These are phyloP conservation scores for Andricus grossulariae DNA, from an alignment of 1,140 invertebrate species.

Conservation along the genomic window DNA sequence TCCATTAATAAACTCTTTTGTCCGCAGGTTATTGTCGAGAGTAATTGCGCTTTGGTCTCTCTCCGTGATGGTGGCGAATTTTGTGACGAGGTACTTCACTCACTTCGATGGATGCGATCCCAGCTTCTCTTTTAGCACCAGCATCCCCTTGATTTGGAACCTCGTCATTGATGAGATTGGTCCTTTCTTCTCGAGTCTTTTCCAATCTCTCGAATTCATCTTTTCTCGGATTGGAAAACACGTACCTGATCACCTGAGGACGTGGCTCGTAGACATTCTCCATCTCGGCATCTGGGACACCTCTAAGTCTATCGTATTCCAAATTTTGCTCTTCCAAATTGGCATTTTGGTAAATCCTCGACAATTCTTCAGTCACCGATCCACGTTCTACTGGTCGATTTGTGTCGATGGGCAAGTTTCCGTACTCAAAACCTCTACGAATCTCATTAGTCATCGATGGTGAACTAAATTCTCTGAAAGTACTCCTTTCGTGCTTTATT, in stretches of 20 bases:
- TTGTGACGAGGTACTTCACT: conserved; percentile 60
- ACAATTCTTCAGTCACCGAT: no score
- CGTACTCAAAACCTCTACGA: no score
- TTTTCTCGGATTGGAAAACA: conserved; percentile 47
- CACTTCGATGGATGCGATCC: conserved; percentile 59
- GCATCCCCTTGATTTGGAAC: neutral
- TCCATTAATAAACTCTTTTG: neutral
- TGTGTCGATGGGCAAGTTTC: no score
- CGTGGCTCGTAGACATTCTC: conserved; percentile 61
- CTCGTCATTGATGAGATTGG: neutral
- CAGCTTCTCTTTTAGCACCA: conserved; percentile 7
- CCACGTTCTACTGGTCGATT: no score
- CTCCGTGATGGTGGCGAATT: conserved; percentile 64
- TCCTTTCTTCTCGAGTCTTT: neutral
- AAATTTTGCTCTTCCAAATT: neutral
- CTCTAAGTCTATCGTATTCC: neutral
- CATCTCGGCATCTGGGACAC: neutral
- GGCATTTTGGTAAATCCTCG: no score
- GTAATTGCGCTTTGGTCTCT: conserved; percentile 47
- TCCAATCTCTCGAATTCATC: neutral
- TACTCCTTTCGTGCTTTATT: no score
- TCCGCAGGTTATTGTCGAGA: conserved; percentile 25
- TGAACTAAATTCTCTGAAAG: no score
- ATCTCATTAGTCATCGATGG: no score
- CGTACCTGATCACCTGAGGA: conserved; percentile 61